Evolutionary conservation across 2,113 vertebrate species (phyloP), one percentile per base, ranked within the genome.

Genomic region (Hydrolagus affinis): DNA sequence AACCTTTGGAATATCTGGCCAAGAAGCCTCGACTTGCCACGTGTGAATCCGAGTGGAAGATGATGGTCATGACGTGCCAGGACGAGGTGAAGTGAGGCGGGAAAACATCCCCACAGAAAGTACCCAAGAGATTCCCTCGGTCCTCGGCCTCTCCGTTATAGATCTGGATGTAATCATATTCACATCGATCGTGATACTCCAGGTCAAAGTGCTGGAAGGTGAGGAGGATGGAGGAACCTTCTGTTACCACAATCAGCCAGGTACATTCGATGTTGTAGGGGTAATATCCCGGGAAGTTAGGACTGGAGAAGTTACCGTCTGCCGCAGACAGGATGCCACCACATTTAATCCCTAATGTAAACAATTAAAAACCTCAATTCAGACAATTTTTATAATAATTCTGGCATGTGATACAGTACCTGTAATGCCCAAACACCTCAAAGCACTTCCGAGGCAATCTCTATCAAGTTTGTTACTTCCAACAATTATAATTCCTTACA

Each of bases 171-270:
- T 96, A 96, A 94, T 99, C 98, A 0, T 97, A 99, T 86, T 93
- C 88, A 0, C 98, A 99, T 88, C 88, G 76, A 0, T 91, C 87
- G 0, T 99, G 98, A 90, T 94, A 96, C 89, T 99, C 98, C 89
- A 99, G 90, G 90, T 97, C 94, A 0, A 99, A 98, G 89, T 95
- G 89, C 11, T 95, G 93, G 90, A 99, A 98, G 78, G 95, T 96
- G 85, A 99, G 95, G 64, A 97, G 93, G 85, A 98, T 88, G 0
- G 96, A 98, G 85, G 97, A 98, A 19, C 96, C 98, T 87, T 98
- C 97, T 0, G 96, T 94, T 88, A 97, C 97, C 88, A 99, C 98
- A 0, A 99, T 97, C 60, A 98, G 93, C 98, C 98, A 99, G 3
- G 87, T 93, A 86, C 98, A 98, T 87, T 97, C 93, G 0, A 93